Percentiles rank a stretch among this genome's conserved stretches.
These are phyloP conservation scores for Apamea crenata DNA, from an alignment of 2,888 invertebrate species.

Conservation along the genomic window DNA sequence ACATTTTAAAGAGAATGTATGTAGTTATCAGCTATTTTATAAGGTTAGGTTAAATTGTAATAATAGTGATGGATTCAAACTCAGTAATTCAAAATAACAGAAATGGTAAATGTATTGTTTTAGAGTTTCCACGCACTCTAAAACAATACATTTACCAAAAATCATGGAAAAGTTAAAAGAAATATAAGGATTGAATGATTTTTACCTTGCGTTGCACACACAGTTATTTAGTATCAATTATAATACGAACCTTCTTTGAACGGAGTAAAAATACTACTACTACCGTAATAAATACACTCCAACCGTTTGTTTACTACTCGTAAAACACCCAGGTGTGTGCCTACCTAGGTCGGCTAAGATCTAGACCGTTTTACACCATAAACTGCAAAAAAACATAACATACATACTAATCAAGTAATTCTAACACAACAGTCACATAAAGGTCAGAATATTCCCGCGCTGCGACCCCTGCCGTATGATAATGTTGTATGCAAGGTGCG, in stretches of 20 bases:
- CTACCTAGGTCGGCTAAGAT: background rate
- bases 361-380: slow-evolving; percentile 11
- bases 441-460: slow-evolving; percentile 72
- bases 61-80: background rate
- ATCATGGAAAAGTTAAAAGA: too few relatives aligned
- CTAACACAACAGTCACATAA: slow-evolving; percentile 51
- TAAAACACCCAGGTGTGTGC: slow-evolving; percentile 31
- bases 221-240: background rate
- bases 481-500: slow-evolving; percentile 69
- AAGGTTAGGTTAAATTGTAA: background rate
- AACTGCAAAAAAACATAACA: background rate
- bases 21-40: slow-evolving; percentile 12
- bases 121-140: too few relatives aligned
- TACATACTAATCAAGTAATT: slow-evolving; percentile 37
- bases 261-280: background rate
- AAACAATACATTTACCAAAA: too few relatives aligned
- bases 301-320: slow-evolving; percentile 12
- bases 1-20: slow-evolving; percentile 9
- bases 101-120: background rate
- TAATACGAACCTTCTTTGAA: background rate
- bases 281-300: background rate
- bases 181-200: too few relatives aligned
- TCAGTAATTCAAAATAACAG: background rate
- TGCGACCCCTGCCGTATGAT: slow-evolving; percentile 56
- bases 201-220: background rate